A percentile compares a stretch with the other conserved stretches of the same genome.
phyloP scores from a whole-genome alignment of 1,140 invertebrate genomes.

The Dendroctonus valens region DNA sequence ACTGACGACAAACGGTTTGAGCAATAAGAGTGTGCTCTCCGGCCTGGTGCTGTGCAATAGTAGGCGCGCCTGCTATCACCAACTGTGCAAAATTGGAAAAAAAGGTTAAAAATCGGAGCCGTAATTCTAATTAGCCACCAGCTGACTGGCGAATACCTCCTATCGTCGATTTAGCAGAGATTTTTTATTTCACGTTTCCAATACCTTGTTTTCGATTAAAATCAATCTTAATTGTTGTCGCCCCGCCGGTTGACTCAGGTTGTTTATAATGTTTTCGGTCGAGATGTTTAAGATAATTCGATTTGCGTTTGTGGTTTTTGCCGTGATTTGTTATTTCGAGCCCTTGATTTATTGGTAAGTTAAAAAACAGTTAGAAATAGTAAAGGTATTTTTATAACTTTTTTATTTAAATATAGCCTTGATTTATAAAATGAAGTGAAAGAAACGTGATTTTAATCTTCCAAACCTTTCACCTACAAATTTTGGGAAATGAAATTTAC shows the following conservation, averaged over 20 bases:
- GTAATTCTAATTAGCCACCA: not conserved
- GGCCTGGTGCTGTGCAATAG: not conserved
- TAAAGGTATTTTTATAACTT: not conserved
- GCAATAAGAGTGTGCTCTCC: conserved; percentile 6
- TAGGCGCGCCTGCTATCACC: conserved; percentile 2
- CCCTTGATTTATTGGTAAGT: conserved; percentile 4
- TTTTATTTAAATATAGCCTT: too few species aligned
- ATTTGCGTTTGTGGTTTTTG: conserved; percentile 6
- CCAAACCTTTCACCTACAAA: too few species aligned
- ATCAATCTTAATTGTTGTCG: not conserved
- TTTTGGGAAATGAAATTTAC: too few species aligned
- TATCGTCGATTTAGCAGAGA: conserved; percentile 6
- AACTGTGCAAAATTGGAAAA: conserved; percentile 7
- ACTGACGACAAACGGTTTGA: conserved; percentile 1
- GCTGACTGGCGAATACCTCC: not conserved
- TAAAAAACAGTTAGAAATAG: not conserved
- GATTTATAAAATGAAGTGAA: too few species aligned
- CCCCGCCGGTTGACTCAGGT: not conserved
- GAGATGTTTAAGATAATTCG: not conserved
- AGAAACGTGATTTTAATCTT: too few species aligned
- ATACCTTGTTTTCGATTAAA: not conserved
- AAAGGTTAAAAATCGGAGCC: not conserved
- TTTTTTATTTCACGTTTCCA: not conserved
- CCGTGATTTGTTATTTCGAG: not conserved
- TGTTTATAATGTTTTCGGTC: conserved; percentile 8